phyloP scores from a whole-genome alignment of 2,113 vertebrate species.

The Thymallus thymallus region DNA sequence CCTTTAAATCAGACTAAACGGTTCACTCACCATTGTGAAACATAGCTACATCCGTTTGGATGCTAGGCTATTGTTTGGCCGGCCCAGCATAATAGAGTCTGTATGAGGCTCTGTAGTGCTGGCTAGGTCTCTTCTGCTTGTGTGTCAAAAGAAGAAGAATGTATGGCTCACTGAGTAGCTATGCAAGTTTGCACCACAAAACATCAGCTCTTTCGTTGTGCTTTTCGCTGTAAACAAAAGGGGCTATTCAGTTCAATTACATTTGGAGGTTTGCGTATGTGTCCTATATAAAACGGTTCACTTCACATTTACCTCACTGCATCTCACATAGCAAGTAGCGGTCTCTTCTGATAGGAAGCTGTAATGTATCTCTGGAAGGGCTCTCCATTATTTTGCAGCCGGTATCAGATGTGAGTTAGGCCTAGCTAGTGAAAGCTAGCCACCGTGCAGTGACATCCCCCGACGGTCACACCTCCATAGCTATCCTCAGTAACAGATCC shows the following conservation, averaged over 20 bases:
- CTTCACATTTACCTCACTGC: neutral
- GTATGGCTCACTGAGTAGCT: neutral
- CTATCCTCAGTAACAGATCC: too few species aligned
- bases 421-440: conserved; percentile 23
- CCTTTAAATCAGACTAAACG: too few species aligned
- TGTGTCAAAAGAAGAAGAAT: conserved; percentile 12
- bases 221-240: neutral
- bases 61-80: neutral
- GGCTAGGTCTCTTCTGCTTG: conserved; percentile 28
- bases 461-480: too few species aligned
- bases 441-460: neutral
- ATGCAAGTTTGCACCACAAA: neutral
- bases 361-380: neutral
- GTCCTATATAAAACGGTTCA: too few species aligned
- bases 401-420: conserved; percentile 19
- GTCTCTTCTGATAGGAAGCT: neutral
- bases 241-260: neutral
- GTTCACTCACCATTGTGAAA: too few species aligned
- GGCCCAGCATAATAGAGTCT: conserved; percentile 24
- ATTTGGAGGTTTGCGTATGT: neutral
- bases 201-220: neutral
- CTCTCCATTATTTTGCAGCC: too few species aligned
- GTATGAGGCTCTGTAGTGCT: conserved; percentile 30
- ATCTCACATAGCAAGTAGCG: neutral
- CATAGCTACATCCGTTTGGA: too few species aligned